Conservation (phyloP, 2,888 invertebrate genomes). For the Drosophila monieri region DNA sequence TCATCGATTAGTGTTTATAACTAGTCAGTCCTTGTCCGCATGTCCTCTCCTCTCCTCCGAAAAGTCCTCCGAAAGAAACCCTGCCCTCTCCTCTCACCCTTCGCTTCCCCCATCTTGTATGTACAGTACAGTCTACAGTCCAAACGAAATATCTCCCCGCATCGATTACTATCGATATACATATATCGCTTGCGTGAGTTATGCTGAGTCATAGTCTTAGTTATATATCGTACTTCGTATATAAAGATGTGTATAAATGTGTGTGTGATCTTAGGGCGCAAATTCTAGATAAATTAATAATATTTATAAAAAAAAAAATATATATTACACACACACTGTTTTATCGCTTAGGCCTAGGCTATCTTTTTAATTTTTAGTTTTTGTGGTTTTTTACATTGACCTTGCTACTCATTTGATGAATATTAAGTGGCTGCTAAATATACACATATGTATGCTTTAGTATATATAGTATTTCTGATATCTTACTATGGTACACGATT, state of each 20-base stretch:
- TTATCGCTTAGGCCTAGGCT: constrained; percentile 31
- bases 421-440: constrained; percentile 36
- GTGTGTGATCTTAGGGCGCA: constrained; percentile 6
- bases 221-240: constrained; percentile 20
- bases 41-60: constrained; percentile 6
- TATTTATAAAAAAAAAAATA: constrained; percentile 14
- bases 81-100: background rate
- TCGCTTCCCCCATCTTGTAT: too few species aligned
- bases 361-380: constrained; percentile 15
- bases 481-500: constrained; percentile 34
- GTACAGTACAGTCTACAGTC: constrained; percentile 37
- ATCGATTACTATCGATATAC: constrained; percentile 13
- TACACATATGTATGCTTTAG: constrained; percentile 39
- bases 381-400: constrained; percentile 29
- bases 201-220: constrained; percentile 39
- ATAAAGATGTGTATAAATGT: constrained; percentile 12
- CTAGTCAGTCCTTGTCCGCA: constrained; percentile 35
- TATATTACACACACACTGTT: constrained; percentile 36
- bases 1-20: constrained; percentile 18
- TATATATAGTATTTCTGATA: constrained; percentile 27
- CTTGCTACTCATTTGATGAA: constrained; percentile 44
- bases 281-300: constrained; percentile 19
- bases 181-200: constrained; percentile 22
- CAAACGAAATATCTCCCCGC: background rate
- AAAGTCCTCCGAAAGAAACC: constrained; percentile 5